Conservation (phyloP, 2,888 invertebrate genomes). For the Seladonia tumulorum region DNA sequence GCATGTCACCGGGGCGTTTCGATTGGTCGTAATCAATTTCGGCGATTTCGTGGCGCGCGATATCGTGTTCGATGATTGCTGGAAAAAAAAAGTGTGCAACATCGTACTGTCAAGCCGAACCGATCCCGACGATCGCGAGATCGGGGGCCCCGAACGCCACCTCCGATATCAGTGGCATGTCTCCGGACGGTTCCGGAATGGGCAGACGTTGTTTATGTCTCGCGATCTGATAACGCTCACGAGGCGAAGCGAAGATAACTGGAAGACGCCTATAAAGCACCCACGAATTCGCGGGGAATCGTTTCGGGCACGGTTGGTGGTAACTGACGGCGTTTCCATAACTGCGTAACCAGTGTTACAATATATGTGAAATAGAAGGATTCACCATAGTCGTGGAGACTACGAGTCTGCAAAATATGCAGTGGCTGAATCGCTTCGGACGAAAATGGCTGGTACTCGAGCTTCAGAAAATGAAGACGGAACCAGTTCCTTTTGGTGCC, state of each 20-base stretch:
- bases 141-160: slow-evolving; percentile 33
- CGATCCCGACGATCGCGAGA: slow-evolving; percentile 44
- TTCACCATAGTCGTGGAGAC: no score
- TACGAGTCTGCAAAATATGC: background rate
- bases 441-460: background rate
- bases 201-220: slow-evolving; percentile 65
- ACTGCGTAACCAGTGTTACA: background rate
- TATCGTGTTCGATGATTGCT: slow-evolving; percentile 50
- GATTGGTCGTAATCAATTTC: slow-evolving; percentile 55
- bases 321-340: background rate
- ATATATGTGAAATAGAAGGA: background rate
- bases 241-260: slow-evolving; percentile 71
- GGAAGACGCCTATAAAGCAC: slow-evolving; percentile 44
- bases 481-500: background rate
- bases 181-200: background rate
- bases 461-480: background rate
- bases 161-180: slow-evolving; percentile 45
- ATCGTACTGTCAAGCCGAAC: slow-evolving; percentile 30
- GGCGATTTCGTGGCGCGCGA: slow-evolving; percentile 25
- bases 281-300: background rate
- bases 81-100: slow-evolving; percentile 26
- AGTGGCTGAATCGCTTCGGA: background rate
- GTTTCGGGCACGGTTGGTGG: background rate
- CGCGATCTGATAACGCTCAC: slow-evolving; percentile 74
- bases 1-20: slow-evolving; percentile 69